Evolutionary conservation across 2,888 invertebrate species (phyloP).

Genomic region (Orthonevra nobilis): DNA sequence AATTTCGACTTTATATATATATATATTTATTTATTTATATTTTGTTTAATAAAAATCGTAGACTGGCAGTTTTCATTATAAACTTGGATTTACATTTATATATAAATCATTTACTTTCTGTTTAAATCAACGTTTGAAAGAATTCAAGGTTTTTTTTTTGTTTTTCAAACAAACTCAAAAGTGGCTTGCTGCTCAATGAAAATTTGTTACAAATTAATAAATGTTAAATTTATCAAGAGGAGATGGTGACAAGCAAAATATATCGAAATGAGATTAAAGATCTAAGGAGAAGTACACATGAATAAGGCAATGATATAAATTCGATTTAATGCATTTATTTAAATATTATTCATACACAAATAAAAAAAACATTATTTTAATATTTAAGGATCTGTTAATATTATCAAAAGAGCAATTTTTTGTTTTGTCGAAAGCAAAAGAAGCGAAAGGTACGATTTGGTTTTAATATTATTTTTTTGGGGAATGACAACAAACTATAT

Average conservation of each 20-base stretch:
- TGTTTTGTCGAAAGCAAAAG: no score
- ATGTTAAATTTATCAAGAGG: not conserved
- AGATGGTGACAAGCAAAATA: no score
- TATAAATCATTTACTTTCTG: constrained; percentile 27
- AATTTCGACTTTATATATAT: no score
- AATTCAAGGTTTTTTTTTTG: no score
- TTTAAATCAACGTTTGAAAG: not conserved
- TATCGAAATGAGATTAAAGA: no score
- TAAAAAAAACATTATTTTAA: not conserved
- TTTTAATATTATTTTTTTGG: no score
- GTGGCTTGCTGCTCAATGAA: no score
- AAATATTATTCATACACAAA: not conserved
- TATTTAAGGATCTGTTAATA: constrained; percentile 4
- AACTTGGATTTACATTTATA: constrained; percentile 34
- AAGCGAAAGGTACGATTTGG: no score
- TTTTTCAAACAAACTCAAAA: not conserved
- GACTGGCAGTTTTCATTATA: constrained; percentile 71
- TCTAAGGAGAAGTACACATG: no score
- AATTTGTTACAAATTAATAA: no score
- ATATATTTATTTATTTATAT: no score
- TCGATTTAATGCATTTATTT: constrained; percentile 15
- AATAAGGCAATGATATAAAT: constrained; percentile 29
- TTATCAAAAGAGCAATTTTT: constrained; percentile 31
- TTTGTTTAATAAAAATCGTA: constrained; percentile 70
- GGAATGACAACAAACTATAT: no score